Base-by-base conservation (phyloP, 64 coral and sea anemone genomes). In the Stylophora pistillata region DNA sequence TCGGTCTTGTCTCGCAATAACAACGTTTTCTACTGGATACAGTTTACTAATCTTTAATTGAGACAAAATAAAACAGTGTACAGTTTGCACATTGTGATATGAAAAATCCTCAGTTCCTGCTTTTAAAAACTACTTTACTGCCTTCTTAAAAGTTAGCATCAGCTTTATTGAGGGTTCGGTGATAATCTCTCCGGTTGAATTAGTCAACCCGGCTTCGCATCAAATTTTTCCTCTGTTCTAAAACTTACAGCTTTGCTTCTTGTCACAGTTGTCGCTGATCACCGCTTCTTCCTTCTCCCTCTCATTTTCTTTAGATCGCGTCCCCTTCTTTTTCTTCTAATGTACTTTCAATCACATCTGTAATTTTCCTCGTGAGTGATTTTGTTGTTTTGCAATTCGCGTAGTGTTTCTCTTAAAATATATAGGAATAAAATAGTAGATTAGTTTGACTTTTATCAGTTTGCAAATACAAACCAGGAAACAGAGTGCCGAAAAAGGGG, bases 401-500 rank as follows among this genome's bases (percentile, higher is more conserved):
- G 71, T 86, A 56, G 41, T 86, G 84, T 72, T 74, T 86, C 71
- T 86, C 84, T 86, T n/a, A 86, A 86, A 52, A 31, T 52, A 69
- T 37, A 86, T n/a, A 72, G 21, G 56, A 72, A 72, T 41, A 86
- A 73, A 86, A 55, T 72, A 86, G 37, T 13, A 32, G 30, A 86
- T 86, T 70, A 86, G 23, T 74, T 56, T 74, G 56, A 2, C 33
- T 20, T 25, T 47, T 86, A 47, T n/a, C 71, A 72, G 47, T 25
- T 86, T 32, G n/a, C n/a, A n/a, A n/a, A n/a, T n/a, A n/a, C n/a
- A n/a, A n/a, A n/a, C n/a, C n/a, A n/a, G n/a, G n/a, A 73, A 53
- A 26, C 15, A 57, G 54, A 55, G 53, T 78, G 58, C 54, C 54
- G 23, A 60, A 17, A 60, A 60, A 78, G 72, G 84, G 54, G 77